Evolutionary conservation across 2,113 vertebrate species (phyloP).

Genomic region (Leucoraja erinaceus): DNA sequence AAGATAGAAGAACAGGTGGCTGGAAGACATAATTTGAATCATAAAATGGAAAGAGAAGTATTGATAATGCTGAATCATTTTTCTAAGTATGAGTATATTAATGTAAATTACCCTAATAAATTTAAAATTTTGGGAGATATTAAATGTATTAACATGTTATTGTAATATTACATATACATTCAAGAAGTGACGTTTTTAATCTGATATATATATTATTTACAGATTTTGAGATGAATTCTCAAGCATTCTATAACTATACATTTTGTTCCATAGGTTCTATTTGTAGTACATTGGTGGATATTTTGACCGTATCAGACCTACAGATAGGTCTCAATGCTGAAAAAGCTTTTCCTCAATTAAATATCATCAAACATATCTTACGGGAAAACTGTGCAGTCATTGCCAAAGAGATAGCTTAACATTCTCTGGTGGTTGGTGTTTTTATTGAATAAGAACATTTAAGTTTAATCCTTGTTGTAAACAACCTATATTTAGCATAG

Average conservation of each 20-base stretch:
- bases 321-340: neutral
- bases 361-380: neutral
- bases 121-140: neutral
- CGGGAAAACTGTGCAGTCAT: neutral
- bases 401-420: neutral
- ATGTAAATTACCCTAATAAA: neutral
- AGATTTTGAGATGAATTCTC: neutral
- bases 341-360: neutral
- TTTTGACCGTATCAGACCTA: neutral
- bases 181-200: neutral
- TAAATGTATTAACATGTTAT: slow-evolving; percentile 16
- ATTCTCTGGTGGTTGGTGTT: neutral
- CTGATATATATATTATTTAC: slow-evolving; percentile 3
- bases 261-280: neutral
- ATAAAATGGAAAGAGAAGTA: neutral
- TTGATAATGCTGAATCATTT: neutral
- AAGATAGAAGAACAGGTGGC: neutral
- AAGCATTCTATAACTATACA: neutral
- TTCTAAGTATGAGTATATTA: neutral
- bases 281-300: neutral
- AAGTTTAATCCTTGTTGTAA: neutral
- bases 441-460: neutral
- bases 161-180: slow-evolving; percentile 26
- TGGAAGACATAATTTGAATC: neutral
- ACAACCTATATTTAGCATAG: neutral